Percentiles rank a stretch among this genome's conserved stretches.
Conservation (phyloP, 2,113 vertebrate genomes). For the Takifugu flavidus region DNA sequence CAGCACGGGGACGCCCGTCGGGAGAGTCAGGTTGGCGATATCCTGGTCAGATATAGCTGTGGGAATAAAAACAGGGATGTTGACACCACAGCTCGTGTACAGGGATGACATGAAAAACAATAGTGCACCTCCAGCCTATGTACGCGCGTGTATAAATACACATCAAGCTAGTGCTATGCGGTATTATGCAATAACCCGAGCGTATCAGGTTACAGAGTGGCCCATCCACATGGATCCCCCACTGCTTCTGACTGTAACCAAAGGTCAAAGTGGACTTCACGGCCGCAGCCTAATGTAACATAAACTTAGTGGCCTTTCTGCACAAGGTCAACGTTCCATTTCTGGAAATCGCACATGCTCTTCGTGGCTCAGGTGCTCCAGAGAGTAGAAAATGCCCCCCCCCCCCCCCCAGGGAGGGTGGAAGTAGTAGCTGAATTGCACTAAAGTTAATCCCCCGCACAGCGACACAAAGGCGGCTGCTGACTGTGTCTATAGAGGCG, state of each 20-base stretch:
- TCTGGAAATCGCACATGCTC: slow-evolving; percentile 45
- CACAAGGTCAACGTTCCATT: slow-evolving; percentile 58
- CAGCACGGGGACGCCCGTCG: slow-evolving; percentile 90
- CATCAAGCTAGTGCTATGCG: background rate
- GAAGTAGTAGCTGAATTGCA: slow-evolving; percentile 3
- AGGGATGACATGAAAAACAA: no score
- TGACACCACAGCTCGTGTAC: background rate
- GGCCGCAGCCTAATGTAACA: slow-evolving; percentile 53
- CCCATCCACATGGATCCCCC: background rate
- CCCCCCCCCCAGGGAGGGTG: background rate
- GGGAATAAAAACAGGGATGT: slow-evolving; percentile 18
- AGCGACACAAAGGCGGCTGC: slow-evolving; percentile 21
- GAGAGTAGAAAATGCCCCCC: no score
- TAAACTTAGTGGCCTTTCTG: slow-evolving; percentile 70
- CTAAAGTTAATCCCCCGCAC: slow-evolving; percentile 6
- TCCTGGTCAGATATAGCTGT: slow-evolving; percentile 89
- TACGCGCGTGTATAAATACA: background rate
- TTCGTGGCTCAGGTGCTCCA: background rate
- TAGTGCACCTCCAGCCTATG: background rate
- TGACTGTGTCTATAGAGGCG: slow-evolving; percentile 3
- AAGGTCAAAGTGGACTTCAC: slow-evolving; percentile 57
- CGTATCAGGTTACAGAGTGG: slow-evolving; percentile 7
- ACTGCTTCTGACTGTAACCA: slow-evolving; percentile 20
- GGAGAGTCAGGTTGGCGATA: slow-evolving; percentile 87
- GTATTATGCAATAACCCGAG: slow-evolving; percentile 17